Evolutionary conservation across 2,113 vertebrate genomes (phyloP).

Genomic region (Bufo bufo): DNA sequence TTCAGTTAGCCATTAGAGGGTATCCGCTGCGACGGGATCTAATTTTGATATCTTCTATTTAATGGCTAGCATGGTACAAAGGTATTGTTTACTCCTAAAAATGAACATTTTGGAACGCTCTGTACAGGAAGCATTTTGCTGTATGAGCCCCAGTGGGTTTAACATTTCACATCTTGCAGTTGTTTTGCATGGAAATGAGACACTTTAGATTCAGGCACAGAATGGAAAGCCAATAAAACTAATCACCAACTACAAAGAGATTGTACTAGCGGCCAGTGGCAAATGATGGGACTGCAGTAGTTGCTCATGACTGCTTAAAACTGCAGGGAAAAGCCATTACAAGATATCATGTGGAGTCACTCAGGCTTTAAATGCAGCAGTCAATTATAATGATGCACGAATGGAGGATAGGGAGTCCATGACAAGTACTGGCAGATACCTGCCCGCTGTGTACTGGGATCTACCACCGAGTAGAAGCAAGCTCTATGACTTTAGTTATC

Average conservation of each 20-base stretch:
- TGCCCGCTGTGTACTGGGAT: background rate
- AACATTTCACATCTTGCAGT: background rate
- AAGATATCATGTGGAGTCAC: background rate
- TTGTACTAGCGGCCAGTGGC: background rate
- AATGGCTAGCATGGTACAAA: no score
- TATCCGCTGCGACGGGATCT: no score
- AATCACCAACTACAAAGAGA: slow-evolving; percentile 5
- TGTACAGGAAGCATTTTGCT: background rate
- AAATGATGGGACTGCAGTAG: slow-evolving; percentile 6
- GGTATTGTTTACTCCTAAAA: background rate
- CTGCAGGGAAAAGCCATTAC: background rate
- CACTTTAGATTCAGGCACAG: background rate
- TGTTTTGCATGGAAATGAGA: slow-evolving; percentile 8
- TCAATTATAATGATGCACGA: background rate
- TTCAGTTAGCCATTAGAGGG: no score
- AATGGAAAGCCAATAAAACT: slow-evolving; percentile 1
- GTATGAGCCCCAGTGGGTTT: background rate
- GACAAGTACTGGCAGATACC: slow-evolving; percentile 3
- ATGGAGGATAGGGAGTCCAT: slow-evolving; percentile 3
- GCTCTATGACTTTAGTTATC: background rate
- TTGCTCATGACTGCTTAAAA: background rate
- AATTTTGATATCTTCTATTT: no score
- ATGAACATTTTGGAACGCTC: background rate
- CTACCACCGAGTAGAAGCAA: background rate
- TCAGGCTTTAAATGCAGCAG: background rate